Percentiles rank a stretch among this genome's conserved stretches.
Evolutionary conservation across 2,113 vertebrate species (phyloP).

Genomic region (Thunnus thynnus): DNA sequence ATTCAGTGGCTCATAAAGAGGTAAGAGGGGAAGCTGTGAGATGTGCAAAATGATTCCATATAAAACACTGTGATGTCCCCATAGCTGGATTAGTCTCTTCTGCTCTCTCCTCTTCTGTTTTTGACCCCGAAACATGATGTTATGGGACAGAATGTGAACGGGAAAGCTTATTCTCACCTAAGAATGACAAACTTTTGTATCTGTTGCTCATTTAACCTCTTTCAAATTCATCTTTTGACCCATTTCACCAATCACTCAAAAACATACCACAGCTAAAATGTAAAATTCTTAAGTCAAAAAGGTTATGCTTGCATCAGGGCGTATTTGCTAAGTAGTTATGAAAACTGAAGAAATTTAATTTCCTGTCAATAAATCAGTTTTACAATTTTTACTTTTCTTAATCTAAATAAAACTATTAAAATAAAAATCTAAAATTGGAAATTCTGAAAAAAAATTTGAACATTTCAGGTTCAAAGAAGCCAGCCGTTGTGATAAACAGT

Average conservation of each 20-base stretch:
- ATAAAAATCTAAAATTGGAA: not conserved
- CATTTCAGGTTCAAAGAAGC: not conserved
- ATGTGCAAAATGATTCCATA: not conserved
- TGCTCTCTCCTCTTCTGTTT: no score
- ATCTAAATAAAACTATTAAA: not conserved
- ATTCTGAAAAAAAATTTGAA: not conserved
- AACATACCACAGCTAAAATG: no score
- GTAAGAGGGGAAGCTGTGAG: no score
- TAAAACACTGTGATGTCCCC: not conserved
- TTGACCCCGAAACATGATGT: no score
- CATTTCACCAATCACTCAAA: not conserved
- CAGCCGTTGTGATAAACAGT: conserved; percentile 1
- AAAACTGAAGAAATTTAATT: not conserved
- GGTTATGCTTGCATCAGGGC: no score
- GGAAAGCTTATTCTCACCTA: not conserved
- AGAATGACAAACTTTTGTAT: not conserved
- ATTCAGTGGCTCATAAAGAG: not conserved
- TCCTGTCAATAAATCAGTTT: not conserved
- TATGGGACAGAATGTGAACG: not conserved
- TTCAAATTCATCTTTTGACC: not conserved
- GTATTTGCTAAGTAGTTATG: no score
- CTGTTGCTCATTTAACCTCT: not conserved
- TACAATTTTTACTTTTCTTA: not conserved
- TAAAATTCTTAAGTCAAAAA: no score
- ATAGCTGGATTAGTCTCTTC: no score